Percentiles rank a stretch among this genome's conserved stretches.
These are phyloP conservation scores for Leptonema lineaticorne DNA, from an alignment of 1,140 invertebrate genomes.

Conservation along the genomic window DNA sequence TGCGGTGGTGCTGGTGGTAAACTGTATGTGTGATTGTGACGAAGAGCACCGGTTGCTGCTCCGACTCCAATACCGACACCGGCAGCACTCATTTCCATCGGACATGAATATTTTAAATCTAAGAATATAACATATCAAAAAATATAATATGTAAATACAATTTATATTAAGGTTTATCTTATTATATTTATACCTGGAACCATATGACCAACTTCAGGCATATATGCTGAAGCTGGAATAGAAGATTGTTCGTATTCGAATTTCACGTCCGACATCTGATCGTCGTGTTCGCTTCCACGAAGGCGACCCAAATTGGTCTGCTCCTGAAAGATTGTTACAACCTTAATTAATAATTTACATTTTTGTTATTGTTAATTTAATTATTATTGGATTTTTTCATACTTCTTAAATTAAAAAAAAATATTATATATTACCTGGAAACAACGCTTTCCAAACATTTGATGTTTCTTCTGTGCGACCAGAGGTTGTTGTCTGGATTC, in stretches of 20 bases:
- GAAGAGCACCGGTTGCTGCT: slow-evolving; percentile 55
- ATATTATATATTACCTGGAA: slow-evolving; percentile 61
- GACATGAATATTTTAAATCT: slow-evolving; percentile 73
- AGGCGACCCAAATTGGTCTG: slow-evolving; percentile 25
- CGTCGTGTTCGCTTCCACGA: slow-evolving; percentile 6
- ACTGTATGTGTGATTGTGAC: slow-evolving; percentile 84
- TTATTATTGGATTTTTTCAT: no score
- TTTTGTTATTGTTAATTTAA: neutral
- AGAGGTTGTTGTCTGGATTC: slow-evolving; percentile 57
- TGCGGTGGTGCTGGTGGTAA: slow-evolving; percentile 72
- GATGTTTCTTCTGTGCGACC: slow-evolving; percentile 89
- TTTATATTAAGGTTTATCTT: neutral
- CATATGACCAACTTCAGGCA: slow-evolving; percentile 36
- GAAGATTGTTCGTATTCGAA: slow-evolving; percentile 39
- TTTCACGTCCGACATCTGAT: slow-evolving; percentile 30
- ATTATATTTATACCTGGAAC: slow-evolving; percentile 29
- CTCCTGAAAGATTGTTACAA: slow-evolving; percentile 27
- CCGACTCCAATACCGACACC: slow-evolving; percentile 15
- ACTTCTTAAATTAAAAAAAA: neutral
- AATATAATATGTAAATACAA: slow-evolving; percentile 1
- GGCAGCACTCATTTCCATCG: slow-evolving; percentile 63
- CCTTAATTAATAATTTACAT: neutral
- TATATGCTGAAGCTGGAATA: slow-evolving; percentile 23
- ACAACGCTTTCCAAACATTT: slow-evolving; percentile 85
- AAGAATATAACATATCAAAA: neutral